phyloP scores from a whole-genome alignment of 2,113 vertebrate species.

The Sinocyclocheilus grahami region DNA sequence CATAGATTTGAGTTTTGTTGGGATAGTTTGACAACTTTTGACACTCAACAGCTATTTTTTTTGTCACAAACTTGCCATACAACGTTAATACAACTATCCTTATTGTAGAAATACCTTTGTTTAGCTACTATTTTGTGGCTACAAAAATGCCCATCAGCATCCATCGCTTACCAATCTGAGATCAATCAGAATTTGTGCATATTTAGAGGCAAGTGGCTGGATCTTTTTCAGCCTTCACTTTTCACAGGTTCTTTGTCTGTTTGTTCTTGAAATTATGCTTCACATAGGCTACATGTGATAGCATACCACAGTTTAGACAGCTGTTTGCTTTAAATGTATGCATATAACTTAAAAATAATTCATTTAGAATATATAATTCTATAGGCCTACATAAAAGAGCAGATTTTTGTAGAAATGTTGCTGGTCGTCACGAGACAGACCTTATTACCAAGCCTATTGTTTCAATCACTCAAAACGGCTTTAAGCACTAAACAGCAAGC shows the following conservation, averaged over 20 bases:
- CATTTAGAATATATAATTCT: too few relatives aligned
- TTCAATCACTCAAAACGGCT: too few relatives aligned
- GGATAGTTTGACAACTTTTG: background rate
- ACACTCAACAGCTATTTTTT: background rate
- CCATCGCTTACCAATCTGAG: background rate
- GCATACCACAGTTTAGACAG: constrained; percentile 45
- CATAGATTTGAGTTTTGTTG: background rate
- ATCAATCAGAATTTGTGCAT: constrained; percentile 34
- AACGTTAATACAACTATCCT: background rate
- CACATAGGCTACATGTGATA: constrained; percentile 18
- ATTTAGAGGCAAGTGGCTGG: background rate
- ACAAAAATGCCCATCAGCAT: too few relatives aligned
- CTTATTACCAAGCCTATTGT: too few relatives aligned
- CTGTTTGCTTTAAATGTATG: constrained; percentile 24
- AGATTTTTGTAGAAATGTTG: too few relatives aligned
- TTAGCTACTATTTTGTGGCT: too few relatives aligned
- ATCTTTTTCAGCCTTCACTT: background rate
- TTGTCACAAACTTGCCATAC: background rate
- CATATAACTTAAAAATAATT: too few relatives aligned
- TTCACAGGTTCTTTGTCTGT: constrained; percentile 39
- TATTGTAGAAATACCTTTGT: background rate
- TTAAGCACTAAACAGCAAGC: too few relatives aligned
- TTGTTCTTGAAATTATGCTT: constrained; percentile 1
- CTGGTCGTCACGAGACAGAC: too few relatives aligned
- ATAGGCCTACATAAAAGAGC: too few relatives aligned